phyloP scores from a whole-genome alignment of 2,888 invertebrate species.

The Stegana nigrithorax region DNA sequence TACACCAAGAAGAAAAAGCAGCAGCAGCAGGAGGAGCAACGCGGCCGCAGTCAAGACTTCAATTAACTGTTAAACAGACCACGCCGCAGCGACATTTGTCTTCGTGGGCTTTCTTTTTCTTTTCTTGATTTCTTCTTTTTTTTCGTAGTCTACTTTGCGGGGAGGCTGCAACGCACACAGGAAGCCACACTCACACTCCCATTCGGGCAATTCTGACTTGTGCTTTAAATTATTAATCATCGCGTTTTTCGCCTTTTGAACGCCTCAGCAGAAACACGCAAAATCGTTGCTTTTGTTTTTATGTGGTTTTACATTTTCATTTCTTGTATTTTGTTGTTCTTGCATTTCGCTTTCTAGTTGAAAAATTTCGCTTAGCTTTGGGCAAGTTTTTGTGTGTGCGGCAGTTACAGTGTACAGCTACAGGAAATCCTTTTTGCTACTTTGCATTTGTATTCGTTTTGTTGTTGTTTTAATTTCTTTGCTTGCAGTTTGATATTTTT shows the following conservation, averaged over 20 bases:
- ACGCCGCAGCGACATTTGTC: slow-evolving; percentile 64
- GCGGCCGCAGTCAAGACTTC: slow-evolving; percentile 46
- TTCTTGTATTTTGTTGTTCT: no score
- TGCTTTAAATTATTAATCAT: slow-evolving; percentile 63
- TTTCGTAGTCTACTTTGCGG: no score
- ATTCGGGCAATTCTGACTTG: background rate
- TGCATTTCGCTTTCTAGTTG: no score
- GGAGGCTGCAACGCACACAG: no score
- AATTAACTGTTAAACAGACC: slow-evolving; percentile 64
- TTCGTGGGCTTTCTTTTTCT: slow-evolving; percentile 41
- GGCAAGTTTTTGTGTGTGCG: no score
- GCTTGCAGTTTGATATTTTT: slow-evolving; percentile 24
- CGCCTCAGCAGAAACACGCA: slow-evolving; percentile 44
- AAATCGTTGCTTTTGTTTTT: background rate
- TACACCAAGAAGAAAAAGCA: slow-evolving; percentile 18
- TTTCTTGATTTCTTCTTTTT: background rate
- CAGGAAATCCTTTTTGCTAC: slow-evolving; percentile 46
- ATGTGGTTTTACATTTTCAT: background rate
- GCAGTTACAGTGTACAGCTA: slow-evolving; percentile 18
- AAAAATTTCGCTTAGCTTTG: no score
- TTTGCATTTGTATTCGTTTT: slow-evolving; percentile 23
- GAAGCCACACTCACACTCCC: no score
- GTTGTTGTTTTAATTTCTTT: slow-evolving; percentile 34
- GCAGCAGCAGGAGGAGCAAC: slow-evolving; percentile 5
- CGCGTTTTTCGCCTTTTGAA: slow-evolving; percentile 54